phyloP scores from a whole-genome alignment of 1,140 invertebrate genomes.

The Panagrolaimus sp. region DNA sequence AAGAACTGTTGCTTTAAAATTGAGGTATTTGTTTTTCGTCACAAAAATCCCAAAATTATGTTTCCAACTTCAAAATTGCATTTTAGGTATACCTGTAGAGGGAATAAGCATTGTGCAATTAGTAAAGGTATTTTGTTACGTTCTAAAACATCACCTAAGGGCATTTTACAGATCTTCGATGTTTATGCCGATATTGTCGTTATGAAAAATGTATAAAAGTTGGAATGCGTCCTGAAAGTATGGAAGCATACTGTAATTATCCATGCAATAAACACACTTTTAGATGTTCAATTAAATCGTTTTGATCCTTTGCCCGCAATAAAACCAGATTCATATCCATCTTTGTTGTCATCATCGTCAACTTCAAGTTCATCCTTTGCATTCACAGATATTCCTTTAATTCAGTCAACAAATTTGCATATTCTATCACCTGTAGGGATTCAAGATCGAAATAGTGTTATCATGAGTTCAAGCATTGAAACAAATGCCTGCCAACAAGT shows the following conservation, averaged over 20 bases:
- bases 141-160: no score
- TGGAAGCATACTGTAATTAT: no score
- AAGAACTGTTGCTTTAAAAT: background rate
- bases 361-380: background rate
- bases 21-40: background rate
- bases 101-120: no score
- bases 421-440: background rate
- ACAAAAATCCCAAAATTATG: no score
- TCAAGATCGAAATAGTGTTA: no score
- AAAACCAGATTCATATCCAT: background rate
- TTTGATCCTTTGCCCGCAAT: background rate
- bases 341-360: background rate
- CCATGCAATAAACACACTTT: no score
- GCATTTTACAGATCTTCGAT: background rate
- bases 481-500: background rate
- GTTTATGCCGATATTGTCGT: conserved; percentile 7
- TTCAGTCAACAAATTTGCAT: background rate
- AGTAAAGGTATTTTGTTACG: no score
- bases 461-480: background rate
- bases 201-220: background rate
- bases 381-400: background rate
- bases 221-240: conserved; percentile 6
- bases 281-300: background rate
- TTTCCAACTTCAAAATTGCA: no score
- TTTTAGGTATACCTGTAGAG: no score